A percentile compares a stretch with the other conserved stretches of the same genome.
phyloP scores from a whole-genome alignment of 2,888 invertebrate species.

The Eupithecia subfuscata region DNA sequence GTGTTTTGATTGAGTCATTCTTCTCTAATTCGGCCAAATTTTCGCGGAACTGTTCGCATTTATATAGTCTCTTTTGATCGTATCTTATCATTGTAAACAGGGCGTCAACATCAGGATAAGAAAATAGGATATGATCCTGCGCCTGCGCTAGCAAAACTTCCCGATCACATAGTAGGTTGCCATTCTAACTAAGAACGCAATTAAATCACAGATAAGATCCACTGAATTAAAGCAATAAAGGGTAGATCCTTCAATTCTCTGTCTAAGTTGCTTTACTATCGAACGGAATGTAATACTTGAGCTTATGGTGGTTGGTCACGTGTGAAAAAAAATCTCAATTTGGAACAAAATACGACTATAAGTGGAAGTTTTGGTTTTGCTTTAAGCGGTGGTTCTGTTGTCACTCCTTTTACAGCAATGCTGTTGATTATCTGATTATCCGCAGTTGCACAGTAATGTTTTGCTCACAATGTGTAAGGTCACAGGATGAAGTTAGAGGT shows the following conservation, averaged over 20 bases:
- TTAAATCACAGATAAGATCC: neutral
- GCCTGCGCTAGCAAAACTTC: neutral
- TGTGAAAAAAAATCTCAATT: neutral
- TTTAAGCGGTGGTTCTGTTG: neutral
- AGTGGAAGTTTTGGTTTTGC: neutral
- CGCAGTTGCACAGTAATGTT: neutral
- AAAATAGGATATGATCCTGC: neutral
- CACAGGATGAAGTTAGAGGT: neutral
- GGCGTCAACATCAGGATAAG: neutral
- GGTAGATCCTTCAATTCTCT: neutral
- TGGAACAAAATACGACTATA: neutral
- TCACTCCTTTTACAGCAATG: neutral
- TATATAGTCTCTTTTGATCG: neutral
- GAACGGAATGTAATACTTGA: neutral
- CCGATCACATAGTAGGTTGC: neutral
- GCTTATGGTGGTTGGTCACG: no score
- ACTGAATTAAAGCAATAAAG: neutral
- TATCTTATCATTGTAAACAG: neutral
- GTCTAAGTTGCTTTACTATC: neutral
- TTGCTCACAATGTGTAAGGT: constrained; percentile 6
- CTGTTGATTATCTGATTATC: neutral
- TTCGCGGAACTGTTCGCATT: neutral
- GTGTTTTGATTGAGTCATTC: neutral
- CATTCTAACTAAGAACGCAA: neutral
- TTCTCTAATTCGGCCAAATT: neutral